These are phyloP conservation scores for Daktulosphaira vitifoliae DNA, from an alignment of 1,140 invertebrate species.

Conservation along the genomic window DNA sequence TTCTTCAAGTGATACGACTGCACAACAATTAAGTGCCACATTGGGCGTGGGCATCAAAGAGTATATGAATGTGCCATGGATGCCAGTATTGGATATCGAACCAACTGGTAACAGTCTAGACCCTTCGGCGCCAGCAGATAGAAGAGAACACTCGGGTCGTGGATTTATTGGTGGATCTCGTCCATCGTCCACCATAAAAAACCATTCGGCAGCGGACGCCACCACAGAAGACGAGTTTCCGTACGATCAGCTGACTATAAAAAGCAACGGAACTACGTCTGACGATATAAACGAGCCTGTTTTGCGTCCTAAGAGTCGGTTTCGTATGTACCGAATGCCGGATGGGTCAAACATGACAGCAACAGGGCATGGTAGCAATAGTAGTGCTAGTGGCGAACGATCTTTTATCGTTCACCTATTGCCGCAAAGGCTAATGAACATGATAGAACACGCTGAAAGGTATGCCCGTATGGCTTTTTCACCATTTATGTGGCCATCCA, in stretches of 20 bases:
- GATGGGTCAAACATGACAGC: constrained; percentile 37
- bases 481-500: constrained; percentile 36
- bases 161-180: neutral
- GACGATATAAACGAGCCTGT: constrained; percentile 57
- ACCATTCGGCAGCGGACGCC: neutral
- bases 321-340: constrained; percentile 27
- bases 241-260: neutral
- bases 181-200: neutral
- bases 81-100: constrained; percentile 7
- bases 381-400: constrained; percentile 4
- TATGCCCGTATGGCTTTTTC: constrained; percentile 50
- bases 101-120: constrained; percentile 15
- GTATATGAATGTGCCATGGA: constrained; percentile 37
- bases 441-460: constrained; percentile 68
- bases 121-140: constrained; percentile 5
- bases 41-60: constrained; percentile 35
- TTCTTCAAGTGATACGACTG: neutral
- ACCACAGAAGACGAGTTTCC: neutral
- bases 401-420: constrained; percentile 62
- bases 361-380: constrained; percentile 36
- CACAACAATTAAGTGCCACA: neutral
- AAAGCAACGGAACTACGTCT: neutral
- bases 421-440: constrained; percentile 61
- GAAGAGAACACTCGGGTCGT: constrained; percentile 17
- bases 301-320: constrained; percentile 46